phyloP scores from a whole-genome alignment of 1,140 invertebrate genomes.

The Habropoda laboriosa region DNA sequence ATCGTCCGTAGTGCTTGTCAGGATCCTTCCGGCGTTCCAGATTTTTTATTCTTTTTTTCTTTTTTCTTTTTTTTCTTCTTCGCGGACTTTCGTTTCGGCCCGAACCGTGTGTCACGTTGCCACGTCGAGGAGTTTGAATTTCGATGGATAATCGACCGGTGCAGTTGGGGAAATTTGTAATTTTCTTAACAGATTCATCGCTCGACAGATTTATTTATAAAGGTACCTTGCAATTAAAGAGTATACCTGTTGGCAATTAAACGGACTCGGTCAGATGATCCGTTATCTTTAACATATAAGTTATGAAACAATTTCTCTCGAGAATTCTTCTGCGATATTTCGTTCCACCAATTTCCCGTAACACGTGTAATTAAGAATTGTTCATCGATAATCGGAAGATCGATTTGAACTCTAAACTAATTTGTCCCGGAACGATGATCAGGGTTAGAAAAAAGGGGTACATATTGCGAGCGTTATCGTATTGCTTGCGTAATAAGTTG shows the following conservation, averaged over 20 bases:
- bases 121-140: not conserved
- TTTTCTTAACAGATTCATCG: not conserved
- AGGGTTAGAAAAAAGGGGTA: no score
- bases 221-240: not conserved
- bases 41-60: constrained; percentile 58
- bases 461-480: no score
- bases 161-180: no score
- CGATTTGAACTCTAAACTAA: no score
- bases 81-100: constrained; percentile 50
- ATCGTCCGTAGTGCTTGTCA: constrained; percentile 64
- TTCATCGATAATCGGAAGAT: no score
- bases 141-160: not conserved
- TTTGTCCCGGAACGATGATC: no score
- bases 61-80: constrained; percentile 50
- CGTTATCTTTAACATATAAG: not conserved
- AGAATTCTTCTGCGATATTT: not conserved
- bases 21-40: constrained; percentile 70
- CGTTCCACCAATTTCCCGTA: no score
- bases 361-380: no score
- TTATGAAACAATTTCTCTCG: no score
- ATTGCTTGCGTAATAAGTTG: no score
- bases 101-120: constrained; percentile 4
- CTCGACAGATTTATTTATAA: not conserved
- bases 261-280: not conserved
- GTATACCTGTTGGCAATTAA: not conserved